Conservation (phyloP, 2,888 invertebrate species). For the Unio delphinus region DNA sequence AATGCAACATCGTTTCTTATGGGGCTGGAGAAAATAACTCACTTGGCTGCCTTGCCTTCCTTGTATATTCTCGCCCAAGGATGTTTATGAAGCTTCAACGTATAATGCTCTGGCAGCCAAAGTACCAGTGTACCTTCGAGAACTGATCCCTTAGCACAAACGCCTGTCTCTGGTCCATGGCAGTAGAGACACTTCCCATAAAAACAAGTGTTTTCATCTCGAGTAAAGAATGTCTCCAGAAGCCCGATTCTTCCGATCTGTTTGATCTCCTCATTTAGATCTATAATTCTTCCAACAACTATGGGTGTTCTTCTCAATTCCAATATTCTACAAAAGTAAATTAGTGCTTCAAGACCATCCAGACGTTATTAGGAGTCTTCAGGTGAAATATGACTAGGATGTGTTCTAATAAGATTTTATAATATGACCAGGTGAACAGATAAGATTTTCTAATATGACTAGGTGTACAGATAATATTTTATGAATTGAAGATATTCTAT, state of each 20-base stretch:
- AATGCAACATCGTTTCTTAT: not conserved
- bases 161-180: conserved; percentile 79
- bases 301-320: conserved; percentile 87
- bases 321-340: conserved; percentile 76
- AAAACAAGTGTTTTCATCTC: conserved; percentile 82
- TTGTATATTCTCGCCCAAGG: conserved; percentile 94
- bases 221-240: conserved; percentile 80
- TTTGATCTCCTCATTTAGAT: conserved; percentile 80
- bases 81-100: conserved; percentile 79
- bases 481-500: too few species aligned
- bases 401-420: too few species aligned
- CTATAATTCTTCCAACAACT: conserved; percentile 82
- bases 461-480: too few species aligned
- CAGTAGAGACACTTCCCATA: conserved; percentile 94
- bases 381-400: too few species aligned
- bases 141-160: conserved; percentile 80
- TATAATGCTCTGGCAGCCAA: conserved; percentile 80
- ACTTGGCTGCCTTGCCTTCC: conserved; percentile 79
- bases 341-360: not conserved
- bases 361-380: too few species aligned
- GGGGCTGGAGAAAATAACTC: conserved; percentile 20
- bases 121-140: conserved; percentile 90
- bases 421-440: too few species aligned
- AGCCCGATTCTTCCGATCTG: conserved; percentile 80
- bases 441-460: too few species aligned